Base-by-base conservation (phyloP, 2,113 vertebrate genomes). In the Lathamus discolor region DNA sequence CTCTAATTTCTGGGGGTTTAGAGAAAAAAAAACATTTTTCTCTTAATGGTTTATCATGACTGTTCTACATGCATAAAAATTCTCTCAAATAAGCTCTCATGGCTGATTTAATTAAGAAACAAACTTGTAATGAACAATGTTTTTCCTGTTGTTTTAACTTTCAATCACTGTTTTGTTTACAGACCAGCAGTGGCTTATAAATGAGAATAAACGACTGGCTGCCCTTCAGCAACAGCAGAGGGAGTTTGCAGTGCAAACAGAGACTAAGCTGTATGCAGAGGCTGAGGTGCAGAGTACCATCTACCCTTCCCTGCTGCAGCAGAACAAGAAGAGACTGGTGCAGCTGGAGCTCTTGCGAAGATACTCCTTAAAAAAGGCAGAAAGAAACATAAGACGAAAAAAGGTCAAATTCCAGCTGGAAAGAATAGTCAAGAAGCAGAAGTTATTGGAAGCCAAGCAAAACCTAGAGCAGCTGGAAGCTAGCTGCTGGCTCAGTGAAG, bases 131-230 rank as follows among this genome's bases (percentile, higher is more conserved):
- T 0, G 4, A 68, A 15, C 14, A 15, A 23, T 70, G 7, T 2
- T 49, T 69, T 73, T 33, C 33, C 72, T 59, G 9, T 35, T 51
- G 33, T 54, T 88, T 88, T 97, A 81, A 78, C n/a, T 93, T 84
- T 92, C 79, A 61, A 77, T 84, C 37, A 35, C 29, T 94, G 78
- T 61, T 98, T 93, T 94, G 28, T 97, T 97, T 91, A 75, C 96
- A 99, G 99, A 99, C 93, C 97, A 98, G 83, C 98, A 98, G 97
- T 98, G 98, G 98, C 98, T 99, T 89, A 84, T 98, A 54, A 97
- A 97, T 95, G 98, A 99, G 97, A 98, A 98, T 69, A 97, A 97
- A 82, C 97, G 90, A n/a, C 97, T 98, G 74, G 90, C 95, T 79
- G 74, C 96, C 49, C 94, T 95, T 19, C 98, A 98, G 62, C 97